Evolutionary conservation across 2,113 vertebrate genomes (phyloP).

Genomic region (Felis chaus): DNA sequence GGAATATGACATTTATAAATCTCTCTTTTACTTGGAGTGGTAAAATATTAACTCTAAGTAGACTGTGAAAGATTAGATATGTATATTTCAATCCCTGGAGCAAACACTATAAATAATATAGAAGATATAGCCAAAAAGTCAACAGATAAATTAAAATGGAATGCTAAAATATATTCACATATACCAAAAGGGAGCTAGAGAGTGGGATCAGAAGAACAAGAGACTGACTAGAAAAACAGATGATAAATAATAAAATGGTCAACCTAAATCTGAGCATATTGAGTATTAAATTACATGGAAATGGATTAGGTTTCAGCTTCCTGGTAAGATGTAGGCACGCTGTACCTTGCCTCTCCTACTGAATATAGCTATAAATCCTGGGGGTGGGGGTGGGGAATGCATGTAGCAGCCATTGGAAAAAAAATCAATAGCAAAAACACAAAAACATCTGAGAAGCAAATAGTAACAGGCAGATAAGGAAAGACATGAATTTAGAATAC

Average conservation of each 20-base stretch:
- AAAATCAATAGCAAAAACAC: neutral
- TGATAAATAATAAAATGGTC: neutral
- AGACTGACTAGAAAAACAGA: neutral
- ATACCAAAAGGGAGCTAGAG: neutral
- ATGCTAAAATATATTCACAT: neutral
- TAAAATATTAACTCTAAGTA: neutral
- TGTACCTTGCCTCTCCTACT: neutral
- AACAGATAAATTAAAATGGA: neutral
- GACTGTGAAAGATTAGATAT: neutral
- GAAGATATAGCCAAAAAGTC: neutral
- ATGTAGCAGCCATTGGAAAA: neutral
- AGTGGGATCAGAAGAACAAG: neutral
- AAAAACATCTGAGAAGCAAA: neutral
- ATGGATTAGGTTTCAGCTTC: neutral
- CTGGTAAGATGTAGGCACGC: neutral
- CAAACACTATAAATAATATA: neutral
- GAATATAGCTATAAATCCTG: neutral
- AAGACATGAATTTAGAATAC: neutral
- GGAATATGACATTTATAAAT: neutral
- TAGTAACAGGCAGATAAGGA: neutral
- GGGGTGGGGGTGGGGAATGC: too few species aligned
- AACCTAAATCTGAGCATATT: neutral
- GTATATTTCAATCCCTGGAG: neutral
- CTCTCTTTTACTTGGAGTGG: neutral
- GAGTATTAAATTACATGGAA: neutral